Evolutionary conservation across 2,888 invertebrate genomes (phyloP).

Genomic region (Sminthurinus aureus): DNA sequence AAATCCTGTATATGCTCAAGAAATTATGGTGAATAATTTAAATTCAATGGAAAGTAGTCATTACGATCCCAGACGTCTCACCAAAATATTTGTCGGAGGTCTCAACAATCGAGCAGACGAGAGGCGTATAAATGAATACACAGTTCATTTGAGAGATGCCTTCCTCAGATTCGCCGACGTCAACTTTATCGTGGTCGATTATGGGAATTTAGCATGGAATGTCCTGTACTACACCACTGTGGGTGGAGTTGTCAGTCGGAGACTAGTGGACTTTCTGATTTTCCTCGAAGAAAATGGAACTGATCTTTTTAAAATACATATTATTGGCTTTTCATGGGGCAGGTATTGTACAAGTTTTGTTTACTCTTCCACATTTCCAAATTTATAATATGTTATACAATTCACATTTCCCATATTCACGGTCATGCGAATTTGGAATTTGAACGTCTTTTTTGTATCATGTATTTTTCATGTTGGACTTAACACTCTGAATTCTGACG

Average conservation of each 20-base stretch:
- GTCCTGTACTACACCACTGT: slow-evolving; percentile 46
- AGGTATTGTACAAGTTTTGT: background rate
- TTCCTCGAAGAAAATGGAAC: slow-evolving; percentile 49
- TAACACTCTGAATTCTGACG: too few relatives aligned
- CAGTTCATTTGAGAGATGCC: slow-evolving; percentile 50
- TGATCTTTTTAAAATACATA: slow-evolving; percentile 47
- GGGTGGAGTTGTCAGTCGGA: slow-evolving; percentile 46
- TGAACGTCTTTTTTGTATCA: too few relatives aligned
- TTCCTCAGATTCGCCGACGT: slow-evolving; percentile 51
- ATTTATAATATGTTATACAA: too few relatives aligned
- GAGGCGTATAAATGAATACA: slow-evolving; percentile 47
- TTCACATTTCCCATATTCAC: too few relatives aligned
- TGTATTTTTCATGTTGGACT: too few relatives aligned
- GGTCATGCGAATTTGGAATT: too few relatives aligned
- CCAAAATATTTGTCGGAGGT: slow-evolving; percentile 52
- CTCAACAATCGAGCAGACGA: slow-evolving; percentile 51
- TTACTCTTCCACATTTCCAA: too few relatives aligned
- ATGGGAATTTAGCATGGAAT: slow-evolving; percentile 47
- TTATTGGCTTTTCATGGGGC: slow-evolving; percentile 52
- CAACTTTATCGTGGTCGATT: slow-evolving; percentile 53
- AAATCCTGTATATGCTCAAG: slow-evolving; percentile 52
- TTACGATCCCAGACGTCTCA: slow-evolving; percentile 45
- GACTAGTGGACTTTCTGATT: slow-evolving; percentile 46
- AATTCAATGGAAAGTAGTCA: slow-evolving; percentile 46
- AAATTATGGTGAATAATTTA: slow-evolving; percentile 47